phyloP scores from a whole-genome alignment of 2,888 invertebrate genomes.

The Temnothorax ravouxi region DNA sequence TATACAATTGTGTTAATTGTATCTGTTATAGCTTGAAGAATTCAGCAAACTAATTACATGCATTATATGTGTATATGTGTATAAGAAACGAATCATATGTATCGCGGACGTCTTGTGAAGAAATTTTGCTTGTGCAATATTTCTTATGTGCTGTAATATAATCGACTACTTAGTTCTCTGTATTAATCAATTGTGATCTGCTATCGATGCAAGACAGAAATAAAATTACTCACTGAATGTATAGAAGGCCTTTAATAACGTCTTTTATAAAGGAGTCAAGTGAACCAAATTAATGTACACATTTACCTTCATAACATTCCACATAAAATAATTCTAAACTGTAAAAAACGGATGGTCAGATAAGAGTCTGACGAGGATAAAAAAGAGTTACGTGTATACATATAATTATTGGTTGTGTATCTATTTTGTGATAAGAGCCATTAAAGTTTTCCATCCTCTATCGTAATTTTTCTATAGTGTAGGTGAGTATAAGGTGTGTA shows the following conservation, averaged over 20 bases:
- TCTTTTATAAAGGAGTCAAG: neutral
- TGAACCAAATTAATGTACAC: neutral
- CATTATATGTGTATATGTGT: slow-evolving; percentile 18
- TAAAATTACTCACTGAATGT: slow-evolving; percentile 55
- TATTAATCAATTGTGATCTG: slow-evolving; percentile 57
- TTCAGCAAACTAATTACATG: slow-evolving; percentile 16
- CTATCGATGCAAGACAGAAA: slow-evolving; percentile 62
- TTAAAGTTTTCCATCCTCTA: too few relatives aligned
- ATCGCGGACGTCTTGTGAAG: slow-evolving; percentile 29
- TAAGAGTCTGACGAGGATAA: too few relatives aligned
- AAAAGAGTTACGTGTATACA: too few relatives aligned
- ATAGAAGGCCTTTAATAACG: neutral
- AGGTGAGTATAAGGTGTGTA: too few relatives aligned
- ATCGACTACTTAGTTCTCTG: slow-evolving; percentile 54
- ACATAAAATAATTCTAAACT: neutral
- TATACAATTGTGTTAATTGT: slow-evolving; percentile 37
- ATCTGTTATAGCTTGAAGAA: slow-evolving; percentile 19
- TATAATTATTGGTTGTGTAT: too few relatives aligned
- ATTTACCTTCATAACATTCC: neutral
- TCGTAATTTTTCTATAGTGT: too few relatives aligned
- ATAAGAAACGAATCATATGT: slow-evolving; percentile 6
- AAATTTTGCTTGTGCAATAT: slow-evolving; percentile 48
- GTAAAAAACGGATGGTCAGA: neutral
- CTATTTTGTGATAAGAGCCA: too few relatives aligned
- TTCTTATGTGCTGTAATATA: slow-evolving; percentile 52